Percentiles rank a stretch among this genome's conserved stretches.
phyloP scores from a whole-genome alignment of 2,888 invertebrate species.

The Tetranychus piercei region DNA sequence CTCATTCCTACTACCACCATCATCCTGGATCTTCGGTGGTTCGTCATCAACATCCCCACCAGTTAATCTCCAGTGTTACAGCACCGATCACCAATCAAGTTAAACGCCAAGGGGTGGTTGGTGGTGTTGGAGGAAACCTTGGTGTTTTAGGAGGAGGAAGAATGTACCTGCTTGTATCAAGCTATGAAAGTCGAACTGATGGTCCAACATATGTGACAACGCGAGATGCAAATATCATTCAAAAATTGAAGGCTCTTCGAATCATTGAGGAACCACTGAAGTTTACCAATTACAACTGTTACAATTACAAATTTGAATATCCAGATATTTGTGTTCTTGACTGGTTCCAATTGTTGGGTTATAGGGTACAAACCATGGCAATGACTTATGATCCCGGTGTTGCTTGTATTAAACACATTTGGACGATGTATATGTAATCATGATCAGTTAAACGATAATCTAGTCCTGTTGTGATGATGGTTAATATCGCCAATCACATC shows the following conservation, averaged over 20 bases:
- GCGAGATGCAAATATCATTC: constrained; percentile 8
- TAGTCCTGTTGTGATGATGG: too few species aligned
- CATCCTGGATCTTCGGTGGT: too few species aligned
- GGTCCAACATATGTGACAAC: constrained; percentile 9
- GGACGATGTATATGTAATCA: background rate
- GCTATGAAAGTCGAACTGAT: constrained; percentile 11
- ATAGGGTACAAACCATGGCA: constrained; percentile 5
- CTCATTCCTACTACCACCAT: too few species aligned
- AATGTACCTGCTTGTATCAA: constrained; percentile 9
- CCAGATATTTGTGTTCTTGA: constrained; percentile 8
- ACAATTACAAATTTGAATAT: constrained; percentile 11
- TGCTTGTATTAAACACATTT: constrained; percentile 5
- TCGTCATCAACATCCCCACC: too few species aligned
- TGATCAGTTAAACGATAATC: too few species aligned
- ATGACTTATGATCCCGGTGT: constrained; percentile 10
- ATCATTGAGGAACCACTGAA: constrained; percentile 3
- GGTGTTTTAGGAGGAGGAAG: background rate
- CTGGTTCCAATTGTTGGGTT: constrained; percentile 9
- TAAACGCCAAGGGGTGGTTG: too few species aligned
- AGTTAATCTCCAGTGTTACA: too few species aligned
- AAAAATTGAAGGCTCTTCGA: background rate
- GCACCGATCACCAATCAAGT: too few species aligned
- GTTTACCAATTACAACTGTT: constrained; percentile 5
- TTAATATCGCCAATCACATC: too few species aligned
- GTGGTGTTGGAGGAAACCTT: too few species aligned